Percentiles rank a stretch among this genome's conserved stretches.
Evolutionary conservation across 2,888 invertebrate species (phyloP).

Genomic region (Scrobipalpa costella): DNA sequence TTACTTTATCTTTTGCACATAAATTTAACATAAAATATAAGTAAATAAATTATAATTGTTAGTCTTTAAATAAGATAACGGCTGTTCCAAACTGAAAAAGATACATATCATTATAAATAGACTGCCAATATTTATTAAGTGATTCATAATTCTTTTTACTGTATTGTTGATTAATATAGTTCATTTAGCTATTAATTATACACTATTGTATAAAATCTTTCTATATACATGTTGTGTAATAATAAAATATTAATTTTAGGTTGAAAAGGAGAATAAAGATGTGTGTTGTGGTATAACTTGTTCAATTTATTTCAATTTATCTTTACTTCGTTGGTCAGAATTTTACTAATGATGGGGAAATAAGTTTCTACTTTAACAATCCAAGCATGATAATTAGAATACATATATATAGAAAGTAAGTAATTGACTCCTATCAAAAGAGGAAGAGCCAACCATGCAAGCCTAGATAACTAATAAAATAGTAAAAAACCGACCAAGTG

Average conservation of each 20-base stretch:
- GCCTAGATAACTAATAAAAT: no score
- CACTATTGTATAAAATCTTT: conserved; percentile 81
- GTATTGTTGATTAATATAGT: conserved; percentile 76
- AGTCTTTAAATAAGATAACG: conserved; percentile 43
- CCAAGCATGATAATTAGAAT: no score
- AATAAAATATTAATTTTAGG: conserved; percentile 70
- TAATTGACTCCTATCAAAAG: no score
- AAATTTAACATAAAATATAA: not conserved
- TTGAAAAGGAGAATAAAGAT: conserved; percentile 69
- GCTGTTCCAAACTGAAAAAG: conserved; percentile 79
- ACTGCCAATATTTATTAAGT: conserved; percentile 74
- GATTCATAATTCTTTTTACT: conserved; percentile 76
- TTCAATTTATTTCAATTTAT: not conserved
- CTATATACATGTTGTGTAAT: conserved; percentile 81
- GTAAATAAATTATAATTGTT: conserved; percentile 4
- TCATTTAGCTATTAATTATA: conserved; percentile 73
- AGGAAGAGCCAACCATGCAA: no score
- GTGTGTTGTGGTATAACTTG: conserved; percentile 69
- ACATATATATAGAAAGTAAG: no score
- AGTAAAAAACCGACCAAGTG: no score
- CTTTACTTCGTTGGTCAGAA: not conserved
- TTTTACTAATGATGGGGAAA: no score
- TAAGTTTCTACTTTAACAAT: no score
- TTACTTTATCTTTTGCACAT: not conserved
- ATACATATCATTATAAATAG: conserved; percentile 81